Evolutionary conservation across 53 echinoderm and acorn worm genomes (phyloP).

Genomic region (Patiria pectinifera): DNA sequence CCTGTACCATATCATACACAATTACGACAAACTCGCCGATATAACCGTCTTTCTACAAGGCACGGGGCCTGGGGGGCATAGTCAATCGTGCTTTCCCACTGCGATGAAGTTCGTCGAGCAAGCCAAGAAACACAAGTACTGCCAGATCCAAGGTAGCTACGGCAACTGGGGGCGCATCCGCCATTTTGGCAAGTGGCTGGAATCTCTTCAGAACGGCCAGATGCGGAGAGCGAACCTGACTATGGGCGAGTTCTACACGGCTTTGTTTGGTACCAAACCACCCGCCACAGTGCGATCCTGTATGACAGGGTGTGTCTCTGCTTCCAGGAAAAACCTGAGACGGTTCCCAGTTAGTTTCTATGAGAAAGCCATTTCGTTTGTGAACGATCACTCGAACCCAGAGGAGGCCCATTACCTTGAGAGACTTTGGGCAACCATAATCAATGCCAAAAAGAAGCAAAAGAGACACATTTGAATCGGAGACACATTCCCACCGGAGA

Average conservation of each 20-base stretch:
- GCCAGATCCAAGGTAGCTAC: neutral
- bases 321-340: neutral
- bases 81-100: neutral
- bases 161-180: constrained; percentile 22
- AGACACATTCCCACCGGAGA: too few relatives aligned
- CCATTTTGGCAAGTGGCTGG: neutral
- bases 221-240: too few relatives aligned
- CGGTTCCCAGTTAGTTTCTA: too few relatives aligned
- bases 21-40: too few relatives aligned
- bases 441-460: too few relatives aligned
- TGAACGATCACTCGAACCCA: too few relatives aligned
- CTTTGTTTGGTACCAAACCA: neutral
- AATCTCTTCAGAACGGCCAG: too few relatives aligned
- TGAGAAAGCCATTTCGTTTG: too few relatives aligned
- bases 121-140: constrained; percentile 14
- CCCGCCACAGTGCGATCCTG: neutral
- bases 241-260: neutral
- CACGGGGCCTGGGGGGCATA: neutral
- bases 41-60: neutral
- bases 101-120: constrained; percentile 22
- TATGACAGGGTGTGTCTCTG: constrained; percentile 35
- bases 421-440: too few relatives aligned
- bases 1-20: too few relatives aligned
- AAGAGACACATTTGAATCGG: too few relatives aligned
- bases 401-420: too few relatives aligned